phyloP scores from a whole-genome alignment of 2,113 vertebrate genomes.

The Maccullochella peelii region DNA sequence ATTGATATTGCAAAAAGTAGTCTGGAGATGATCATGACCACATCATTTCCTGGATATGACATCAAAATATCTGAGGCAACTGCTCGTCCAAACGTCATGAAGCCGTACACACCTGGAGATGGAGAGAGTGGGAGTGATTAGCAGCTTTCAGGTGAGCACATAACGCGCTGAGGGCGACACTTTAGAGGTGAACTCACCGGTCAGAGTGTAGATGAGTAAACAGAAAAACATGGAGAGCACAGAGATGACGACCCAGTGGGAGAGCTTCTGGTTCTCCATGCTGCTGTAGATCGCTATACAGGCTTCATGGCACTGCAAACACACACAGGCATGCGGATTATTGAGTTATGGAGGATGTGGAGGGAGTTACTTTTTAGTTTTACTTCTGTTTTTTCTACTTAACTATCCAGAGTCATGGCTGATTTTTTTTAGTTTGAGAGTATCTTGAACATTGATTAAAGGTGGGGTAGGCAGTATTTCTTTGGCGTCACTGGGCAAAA shows the following conservation, averaged over 20 bases:
- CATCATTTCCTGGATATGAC: conserved; percentile 92
- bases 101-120: conserved; percentile 90
- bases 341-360: background rate
- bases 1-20: conserved; percentile 93
- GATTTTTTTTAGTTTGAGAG: background rate
- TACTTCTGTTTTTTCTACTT: background rate
- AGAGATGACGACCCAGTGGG: conserved; percentile 90
- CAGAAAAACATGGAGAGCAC: conserved; percentile 92
- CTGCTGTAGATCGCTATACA: conserved; percentile 94
- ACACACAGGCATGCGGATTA: conserved; percentile 28
- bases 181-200: conserved; percentile 68
- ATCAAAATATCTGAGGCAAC: conserved; percentile 93
- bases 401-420: background rate
- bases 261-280: conserved; percentile 89
- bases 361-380: background rate
- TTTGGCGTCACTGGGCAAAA: no score
- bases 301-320: conserved; percentile 93
- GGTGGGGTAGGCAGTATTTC: no score
- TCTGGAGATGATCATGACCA: conserved; percentile 87
- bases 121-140: background rate
- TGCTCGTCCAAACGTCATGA: conserved; percentile 88
- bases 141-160: background rate
- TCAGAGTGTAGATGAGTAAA: conserved; percentile 89
- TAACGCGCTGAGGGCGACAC: background rate
- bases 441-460: background rate